Evolutionary conservation across 2,113 vertebrate genomes (phyloP).

Genomic region (Pseudorhombus dupliciocellatus): DNA sequence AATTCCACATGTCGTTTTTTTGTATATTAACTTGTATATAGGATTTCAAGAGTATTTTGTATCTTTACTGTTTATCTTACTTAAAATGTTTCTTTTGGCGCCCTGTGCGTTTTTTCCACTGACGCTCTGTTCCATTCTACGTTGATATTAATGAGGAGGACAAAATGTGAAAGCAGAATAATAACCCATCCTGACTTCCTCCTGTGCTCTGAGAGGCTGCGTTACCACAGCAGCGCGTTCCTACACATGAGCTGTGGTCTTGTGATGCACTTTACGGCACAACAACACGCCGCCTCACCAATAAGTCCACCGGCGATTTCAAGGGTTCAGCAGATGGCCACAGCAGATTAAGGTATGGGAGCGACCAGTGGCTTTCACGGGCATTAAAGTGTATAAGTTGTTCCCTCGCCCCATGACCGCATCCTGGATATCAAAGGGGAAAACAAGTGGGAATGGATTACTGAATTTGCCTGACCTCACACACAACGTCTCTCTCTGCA

Average conservation of each 20-base stretch:
- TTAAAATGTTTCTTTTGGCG: too few relatives aligned
- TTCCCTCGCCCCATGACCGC: slow-evolving; percentile 1
- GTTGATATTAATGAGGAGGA: too few relatives aligned
- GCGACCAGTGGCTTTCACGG: neutral
- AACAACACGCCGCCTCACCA: neutral
- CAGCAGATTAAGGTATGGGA: slow-evolving; percentile 6
- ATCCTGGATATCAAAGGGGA: neutral
- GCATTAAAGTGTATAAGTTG: slow-evolving; percentile 18
- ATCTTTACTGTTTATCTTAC: too few relatives aligned
- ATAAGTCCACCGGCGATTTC: neutral
- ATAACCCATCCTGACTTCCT: neutral
- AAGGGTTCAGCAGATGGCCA: slow-evolving; percentile 33
- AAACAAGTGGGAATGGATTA: slow-evolving; percentile 2
- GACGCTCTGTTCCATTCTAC: too few relatives aligned
- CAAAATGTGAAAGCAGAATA: too few relatives aligned
- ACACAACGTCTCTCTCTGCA: neutral
- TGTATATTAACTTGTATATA: too few relatives aligned
- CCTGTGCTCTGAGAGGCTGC: neutral
- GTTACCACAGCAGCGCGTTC: neutral
- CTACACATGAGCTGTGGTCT: slow-evolving; percentile 11
- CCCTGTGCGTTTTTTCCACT: too few relatives aligned
- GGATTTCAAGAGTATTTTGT: too few relatives aligned
- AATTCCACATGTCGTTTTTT: too few relatives aligned
- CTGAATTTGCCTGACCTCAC: neutral
- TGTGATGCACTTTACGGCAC: slow-evolving; percentile 23